Evolutionary conservation across 2,797 vertebrate genomes (phyloP).

Genomic region (Chiloscyllium punctatum): DNA sequence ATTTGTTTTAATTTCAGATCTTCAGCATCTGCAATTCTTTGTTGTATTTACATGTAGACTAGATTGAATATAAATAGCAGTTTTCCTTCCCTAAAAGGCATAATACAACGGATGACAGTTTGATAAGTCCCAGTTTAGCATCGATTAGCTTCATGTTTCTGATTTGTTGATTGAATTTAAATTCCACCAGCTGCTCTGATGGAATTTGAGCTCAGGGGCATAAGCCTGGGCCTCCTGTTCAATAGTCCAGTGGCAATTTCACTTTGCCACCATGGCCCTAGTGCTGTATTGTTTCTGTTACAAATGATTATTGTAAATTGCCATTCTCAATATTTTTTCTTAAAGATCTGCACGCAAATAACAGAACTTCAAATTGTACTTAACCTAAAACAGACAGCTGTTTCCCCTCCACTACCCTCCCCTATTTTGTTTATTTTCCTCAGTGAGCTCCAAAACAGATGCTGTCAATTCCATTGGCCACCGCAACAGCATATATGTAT

Average conservation of each 20-base stretch:
- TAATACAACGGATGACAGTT: too few species aligned
- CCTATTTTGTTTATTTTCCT: constrained; percentile 53
- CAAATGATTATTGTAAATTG: background rate
- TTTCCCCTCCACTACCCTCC: background rate
- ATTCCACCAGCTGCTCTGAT: background rate
- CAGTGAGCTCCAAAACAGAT: constrained; percentile 61
- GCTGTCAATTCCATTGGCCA: constrained; percentile 47
- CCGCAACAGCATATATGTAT: constrained; percentile 69
- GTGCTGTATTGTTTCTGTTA: background rate
- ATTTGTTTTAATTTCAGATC: too few species aligned
- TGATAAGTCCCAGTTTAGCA: too few species aligned
- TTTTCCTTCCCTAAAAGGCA: too few species aligned
- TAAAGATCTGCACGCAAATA: background rate
- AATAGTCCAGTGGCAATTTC: background rate
- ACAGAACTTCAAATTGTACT: background rate
- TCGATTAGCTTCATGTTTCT: background rate
- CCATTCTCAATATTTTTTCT: background rate
- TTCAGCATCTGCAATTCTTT: too few species aligned
- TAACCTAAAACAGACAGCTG: background rate
- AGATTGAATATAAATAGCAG: too few species aligned
- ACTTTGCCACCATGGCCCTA: background rate
- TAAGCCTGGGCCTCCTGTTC: background rate
- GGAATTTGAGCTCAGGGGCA: background rate
- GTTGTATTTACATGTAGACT: too few species aligned
- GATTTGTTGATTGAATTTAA: background rate